Base-by-base conservation (phyloP, 2,113 vertebrate species). In the Alethe castanea region DNA sequence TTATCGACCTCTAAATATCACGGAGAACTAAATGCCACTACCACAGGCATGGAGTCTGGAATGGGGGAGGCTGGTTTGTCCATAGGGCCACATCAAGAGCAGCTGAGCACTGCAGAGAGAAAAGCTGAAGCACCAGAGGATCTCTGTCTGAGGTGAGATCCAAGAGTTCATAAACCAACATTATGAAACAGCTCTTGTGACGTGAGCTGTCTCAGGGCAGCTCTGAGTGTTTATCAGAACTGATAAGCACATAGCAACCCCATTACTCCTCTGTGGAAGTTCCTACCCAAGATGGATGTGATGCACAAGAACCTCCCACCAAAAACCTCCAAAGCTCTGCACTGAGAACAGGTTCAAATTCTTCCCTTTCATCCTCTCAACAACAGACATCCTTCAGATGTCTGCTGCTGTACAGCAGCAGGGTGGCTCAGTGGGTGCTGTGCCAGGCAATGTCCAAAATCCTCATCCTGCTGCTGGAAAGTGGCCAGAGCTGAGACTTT, bases 211-310 rank as follows among this genome's bases (percentile, higher is more conserved):
- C 90, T 73, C 5, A 0, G 59, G 80, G 91, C 19, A 80, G 79
- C 82, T 92, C 33, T 19, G 19, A 50, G 7, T 88, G 88, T 93
- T 96, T 92, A 78, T 71, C 64, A 15, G n/a, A 62, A 19, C 60
- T 11, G 76, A 88, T 90, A 88, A 94, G 91, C 62, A 92, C 92
- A 88, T 4, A 93, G 76, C 80, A 88, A 66, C 60, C 23, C 35
- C 59, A 14, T 54, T 12, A 69, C 59, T 71, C 31, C 66, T 81
- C 33, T 1, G 15, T 4, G 24, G 29, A 62, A 44, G 66, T 1
- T 38, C 13, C 74, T 33, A 9, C 50, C 56, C 36, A 2, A 77
- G 60, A 38, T 24, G 79, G 82, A 42, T 40, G 64, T 0, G 50
- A 59, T 9, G 33, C n/a, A 24, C 36, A 24, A 48, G 48, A 54